Evolutionary conservation across 2,113 vertebrate species (phyloP).

Genomic region (Cephalophus harveyi): DNA sequence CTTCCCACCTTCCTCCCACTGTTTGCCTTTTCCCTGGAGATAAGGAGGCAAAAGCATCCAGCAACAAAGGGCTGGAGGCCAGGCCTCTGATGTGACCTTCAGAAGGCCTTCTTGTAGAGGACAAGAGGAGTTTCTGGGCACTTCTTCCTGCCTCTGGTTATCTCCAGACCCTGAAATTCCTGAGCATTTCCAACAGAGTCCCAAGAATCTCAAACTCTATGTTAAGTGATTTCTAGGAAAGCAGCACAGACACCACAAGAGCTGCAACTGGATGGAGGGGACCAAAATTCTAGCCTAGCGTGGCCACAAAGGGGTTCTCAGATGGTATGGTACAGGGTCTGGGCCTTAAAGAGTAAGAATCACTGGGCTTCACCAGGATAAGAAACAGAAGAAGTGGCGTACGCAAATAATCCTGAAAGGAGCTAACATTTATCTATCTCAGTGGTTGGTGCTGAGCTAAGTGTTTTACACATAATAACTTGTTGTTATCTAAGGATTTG

Average conservation of each 20-base stretch:
- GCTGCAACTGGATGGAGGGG: not conserved
- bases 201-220: not conserved
- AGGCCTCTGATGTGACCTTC: not conserved
- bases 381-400: not conserved
- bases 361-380: not conserved
- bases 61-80: not conserved
- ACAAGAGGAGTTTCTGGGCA: not conserved
- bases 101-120: not conserved
- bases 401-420: not conserved
- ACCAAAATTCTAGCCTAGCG: not conserved
- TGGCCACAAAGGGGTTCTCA: not conserved
- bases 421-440: not conserved
- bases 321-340: not conserved
- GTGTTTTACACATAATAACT: not conserved
- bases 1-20: not conserved
- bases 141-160: not conserved
- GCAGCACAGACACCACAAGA: not conserved
- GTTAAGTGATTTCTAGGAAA: not conserved
- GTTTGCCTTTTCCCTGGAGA: not conserved
- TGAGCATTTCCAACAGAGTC: not conserved
- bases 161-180: not conserved
- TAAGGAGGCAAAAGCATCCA: not conserved
- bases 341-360: not conserved
- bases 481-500: not conserved
- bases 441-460: not conserved